Evolutionary conservation across 2,113 vertebrate genomes (phyloP), one percentile per base, ranked within the genome.

Genomic region (Rallus limicola): DNA sequence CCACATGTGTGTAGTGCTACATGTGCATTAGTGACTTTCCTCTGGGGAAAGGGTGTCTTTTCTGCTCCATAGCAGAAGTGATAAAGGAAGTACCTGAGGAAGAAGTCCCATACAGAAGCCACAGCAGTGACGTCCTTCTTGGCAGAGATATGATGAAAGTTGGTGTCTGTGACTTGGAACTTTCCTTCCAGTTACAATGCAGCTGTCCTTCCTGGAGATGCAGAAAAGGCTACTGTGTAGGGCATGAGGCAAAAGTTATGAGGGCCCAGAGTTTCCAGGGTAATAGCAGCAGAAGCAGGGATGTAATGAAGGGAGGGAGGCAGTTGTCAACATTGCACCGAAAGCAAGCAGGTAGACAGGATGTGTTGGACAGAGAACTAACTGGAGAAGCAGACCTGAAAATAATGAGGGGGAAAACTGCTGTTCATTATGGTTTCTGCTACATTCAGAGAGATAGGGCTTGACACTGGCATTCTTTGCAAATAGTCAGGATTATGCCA

Each of bases 361-460:
- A 33, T 55, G 5, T 38, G 26, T 36, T 59, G 44, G 74, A 38
- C n/a, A 52, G 29, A 56, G 19, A 72, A 71, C 48, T 75, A 64
- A 87, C 52, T 40, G 31, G 33, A 91, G 48, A 91, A 91, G 70
- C 55, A 76, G 62, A 82, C 28, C 24, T 65, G 58, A 84, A 95
- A 92, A 93, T 80, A 94, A 95, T 38, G 74, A 96, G 79, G 40
- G 55, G 88, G 42, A 82, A 93, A 93, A 87, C 56, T 89, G 62
- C 48, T 89, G 44, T 92, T 92, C 55, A 7, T 86, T 89, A 81
- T 38, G 28, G 11, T 76, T 89, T 89, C 53, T 79, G 36, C 58
- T 89, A 42, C 19, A 28, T 69, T 75, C 74, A 85, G 50, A 26
- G 15, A 95, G 78, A 84, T 9, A 87, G 84, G 65, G 14, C 29